Conservation (phyloP, 2,113 vertebrate genomes). For the Saimiri boliviensis region DNA sequence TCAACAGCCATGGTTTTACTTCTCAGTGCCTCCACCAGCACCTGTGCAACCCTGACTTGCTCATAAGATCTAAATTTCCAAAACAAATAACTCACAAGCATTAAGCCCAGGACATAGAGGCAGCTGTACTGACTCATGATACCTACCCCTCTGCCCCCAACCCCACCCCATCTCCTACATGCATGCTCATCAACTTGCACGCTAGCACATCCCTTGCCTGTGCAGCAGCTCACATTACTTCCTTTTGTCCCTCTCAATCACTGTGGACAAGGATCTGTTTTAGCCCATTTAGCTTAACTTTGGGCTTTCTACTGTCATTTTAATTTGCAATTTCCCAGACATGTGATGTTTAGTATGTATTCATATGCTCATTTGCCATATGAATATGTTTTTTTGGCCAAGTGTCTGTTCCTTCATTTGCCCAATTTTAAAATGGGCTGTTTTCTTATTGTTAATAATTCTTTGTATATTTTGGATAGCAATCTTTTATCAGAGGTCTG, state of each 20-base stretch:
- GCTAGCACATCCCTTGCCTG: not conserved
- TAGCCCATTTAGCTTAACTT: conserved; percentile 7
- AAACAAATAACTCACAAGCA: not conserved
- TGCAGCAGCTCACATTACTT: not conserved
- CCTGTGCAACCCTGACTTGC: not conserved
- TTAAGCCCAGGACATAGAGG: not conserved
- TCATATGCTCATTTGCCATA: not conserved
- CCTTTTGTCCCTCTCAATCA: not conserved
- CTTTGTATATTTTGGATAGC: not conserved
- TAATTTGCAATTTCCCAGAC: not conserved
- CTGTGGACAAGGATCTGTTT: not conserved
- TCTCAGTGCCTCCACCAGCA: not conserved
- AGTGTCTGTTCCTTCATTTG: not conserved
- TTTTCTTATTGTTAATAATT: not conserved
- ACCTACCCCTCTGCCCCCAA: not conserved
- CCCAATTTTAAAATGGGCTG: not conserved
- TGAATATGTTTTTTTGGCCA: not conserved
- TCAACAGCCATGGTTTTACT: not conserved
- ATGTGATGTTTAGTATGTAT: not conserved
- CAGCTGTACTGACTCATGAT: not conserved
- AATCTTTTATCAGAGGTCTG: not conserved
- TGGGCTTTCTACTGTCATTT: not conserved
- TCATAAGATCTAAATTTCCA: not conserved
- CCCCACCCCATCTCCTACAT: not conserved
- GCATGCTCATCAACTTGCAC: not conserved